A percentile compares a stretch with the other conserved stretches of the same genome.
Conservation (phyloP, 2,113 vertebrate genomes). For the Coturnix japonica region DNA sequence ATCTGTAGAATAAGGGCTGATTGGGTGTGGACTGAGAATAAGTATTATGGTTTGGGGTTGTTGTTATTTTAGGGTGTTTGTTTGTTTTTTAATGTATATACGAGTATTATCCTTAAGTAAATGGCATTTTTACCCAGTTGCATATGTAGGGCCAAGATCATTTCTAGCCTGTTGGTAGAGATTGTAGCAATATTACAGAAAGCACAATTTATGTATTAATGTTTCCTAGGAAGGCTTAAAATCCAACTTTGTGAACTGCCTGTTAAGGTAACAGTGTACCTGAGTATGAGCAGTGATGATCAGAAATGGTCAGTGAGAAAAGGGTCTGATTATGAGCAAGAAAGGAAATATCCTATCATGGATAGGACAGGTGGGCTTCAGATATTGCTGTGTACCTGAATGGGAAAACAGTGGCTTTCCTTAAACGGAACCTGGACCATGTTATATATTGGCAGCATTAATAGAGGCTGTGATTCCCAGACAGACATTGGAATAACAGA, state of each 20-base stretch:
- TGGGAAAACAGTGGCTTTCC: neutral
- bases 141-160: neutral
- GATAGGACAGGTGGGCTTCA: neutral
- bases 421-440: neutral
- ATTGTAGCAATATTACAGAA: neutral
- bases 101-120: neutral
- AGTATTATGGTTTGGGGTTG: neutral
- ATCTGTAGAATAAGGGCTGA: neutral
- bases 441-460: neutral
- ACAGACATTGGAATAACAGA: neutral
- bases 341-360: neutral
- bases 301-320: neutral
- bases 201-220: neutral
- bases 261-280: neutral
- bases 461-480: neutral
- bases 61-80: no score
- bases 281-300: neutral
- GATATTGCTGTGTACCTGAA: neutral
- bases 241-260: neutral
- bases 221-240: neutral
- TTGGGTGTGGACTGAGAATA: neutral
- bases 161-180: neutral
- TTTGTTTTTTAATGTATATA: neutral
- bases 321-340: neutral
- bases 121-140: neutral